A percentile compares a stretch with the other conserved stretches of the same genome.
Conservation (phyloP, 2,113 vertebrate species). For the Heterotis niloticus region DNA sequence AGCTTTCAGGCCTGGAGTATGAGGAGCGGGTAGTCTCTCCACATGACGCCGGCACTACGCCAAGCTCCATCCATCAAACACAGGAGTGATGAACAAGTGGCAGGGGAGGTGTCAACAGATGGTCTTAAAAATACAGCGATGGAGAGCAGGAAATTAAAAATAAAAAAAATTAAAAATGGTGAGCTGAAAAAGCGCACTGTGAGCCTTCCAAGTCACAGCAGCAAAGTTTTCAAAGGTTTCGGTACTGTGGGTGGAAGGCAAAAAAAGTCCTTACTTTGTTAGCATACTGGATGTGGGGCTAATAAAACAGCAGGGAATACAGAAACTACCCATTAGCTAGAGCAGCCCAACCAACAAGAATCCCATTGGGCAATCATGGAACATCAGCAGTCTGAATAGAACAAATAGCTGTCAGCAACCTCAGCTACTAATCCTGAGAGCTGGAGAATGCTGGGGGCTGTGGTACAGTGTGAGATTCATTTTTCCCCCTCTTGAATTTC, state of each 20-base stretch:
- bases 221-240: not conserved
- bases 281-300: slow-evolving; percentile 37
- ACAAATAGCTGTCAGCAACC: slow-evolving; percentile 42
- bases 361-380: slow-evolving; percentile 34
- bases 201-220: not conserved
- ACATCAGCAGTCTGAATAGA: slow-evolving; percentile 48
- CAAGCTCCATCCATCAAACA: not conserved
- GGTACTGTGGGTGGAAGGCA: not conserved
- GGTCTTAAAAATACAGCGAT: not conserved
- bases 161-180: not conserved
- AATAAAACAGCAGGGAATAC: slow-evolving; percentile 58
- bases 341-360: slow-evolving; percentile 48
- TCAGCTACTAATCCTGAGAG: slow-evolving; percentile 14
- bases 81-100: not conserved
- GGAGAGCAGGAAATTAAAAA: not conserved
- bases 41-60: no score
- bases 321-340: slow-evolving; percentile 51
- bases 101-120: not conserved
- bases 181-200: no score
- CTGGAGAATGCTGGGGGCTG: slow-evolving; percentile 1
- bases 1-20: not conserved
- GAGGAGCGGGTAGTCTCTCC: no score
- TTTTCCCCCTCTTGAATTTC: not conserved
- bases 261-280: slow-evolving; percentile 1
- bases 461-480: not conserved